A percentile compares a stretch with the other conserved stretches of the same genome.
Evolutionary conservation across 1,140 invertebrate species (phyloP).

Genomic region (Trichonephila inaurata): DNA sequence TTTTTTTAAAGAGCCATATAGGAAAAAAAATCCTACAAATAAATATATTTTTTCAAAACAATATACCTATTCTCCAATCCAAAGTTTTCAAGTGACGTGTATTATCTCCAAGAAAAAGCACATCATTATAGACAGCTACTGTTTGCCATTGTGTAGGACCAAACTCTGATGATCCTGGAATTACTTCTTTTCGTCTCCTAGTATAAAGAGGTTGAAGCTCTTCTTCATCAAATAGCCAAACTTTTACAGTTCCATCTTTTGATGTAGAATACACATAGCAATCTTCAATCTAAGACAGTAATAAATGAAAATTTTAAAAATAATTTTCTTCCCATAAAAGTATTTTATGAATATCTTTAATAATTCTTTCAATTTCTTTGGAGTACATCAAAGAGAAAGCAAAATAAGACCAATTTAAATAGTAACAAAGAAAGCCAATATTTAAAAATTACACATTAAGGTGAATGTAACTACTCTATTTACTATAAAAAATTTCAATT

Average conservation of each 20-base stretch:
- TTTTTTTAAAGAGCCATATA: too few species aligned
- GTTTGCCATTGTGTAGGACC: constrained; percentile 58
- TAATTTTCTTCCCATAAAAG: too few species aligned
- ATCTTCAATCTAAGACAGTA: constrained; percentile 39
- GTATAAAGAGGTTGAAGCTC: constrained; percentile 62
- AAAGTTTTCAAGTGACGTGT: constrained; percentile 47
- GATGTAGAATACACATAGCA: constrained; percentile 58
- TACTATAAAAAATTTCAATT: too few species aligned
- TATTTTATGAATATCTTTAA: too few species aligned
- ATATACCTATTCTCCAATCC: constrained; percentile 69
- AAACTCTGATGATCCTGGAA: not conserved
- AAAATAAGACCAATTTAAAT: too few species aligned
- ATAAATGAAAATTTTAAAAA: not conserved
- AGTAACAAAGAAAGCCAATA: too few species aligned
- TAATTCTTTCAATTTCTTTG: too few species aligned
- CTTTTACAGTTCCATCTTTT: constrained; percentile 67
- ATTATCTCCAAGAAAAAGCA: constrained; percentile 61
- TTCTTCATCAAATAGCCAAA: constrained; percentile 64
- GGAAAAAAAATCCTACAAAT: too few species aligned
- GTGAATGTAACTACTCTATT: too few species aligned
- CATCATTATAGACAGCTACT: constrained; percentile 21
- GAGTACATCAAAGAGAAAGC: too few species aligned
- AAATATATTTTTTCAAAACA: not conserved
- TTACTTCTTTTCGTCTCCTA: constrained; percentile 49
- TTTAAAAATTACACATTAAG: too few species aligned